These are phyloP conservation scores for Cephus runcator DNA, from an alignment of 2,888 invertebrate genomes.

Conservation along the genomic window DNA sequence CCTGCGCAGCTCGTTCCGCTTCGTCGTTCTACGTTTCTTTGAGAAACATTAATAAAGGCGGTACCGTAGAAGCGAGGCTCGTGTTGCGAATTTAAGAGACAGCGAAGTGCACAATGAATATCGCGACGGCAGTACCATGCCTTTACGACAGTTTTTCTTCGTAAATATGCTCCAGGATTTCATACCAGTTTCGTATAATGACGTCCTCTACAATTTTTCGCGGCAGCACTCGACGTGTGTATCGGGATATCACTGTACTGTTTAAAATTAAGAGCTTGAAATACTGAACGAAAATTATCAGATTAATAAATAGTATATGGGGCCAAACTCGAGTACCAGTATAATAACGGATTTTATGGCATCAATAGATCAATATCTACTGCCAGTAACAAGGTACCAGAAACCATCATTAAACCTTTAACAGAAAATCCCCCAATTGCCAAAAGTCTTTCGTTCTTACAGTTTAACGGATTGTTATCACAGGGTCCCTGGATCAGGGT, in stretches of 20 bases:
- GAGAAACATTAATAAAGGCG: neutral
- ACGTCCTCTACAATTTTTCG: neutral
- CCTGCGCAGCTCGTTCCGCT: neutral
- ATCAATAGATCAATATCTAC: neutral
- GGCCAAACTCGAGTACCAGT: neutral
- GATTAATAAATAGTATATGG: neutral
- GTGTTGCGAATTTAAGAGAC: constrained; percentile 21
- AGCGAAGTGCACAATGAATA: neutral
- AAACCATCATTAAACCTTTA: neutral
- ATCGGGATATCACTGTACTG: neutral
- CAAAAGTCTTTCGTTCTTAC: neutral
- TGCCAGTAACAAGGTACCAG: neutral
- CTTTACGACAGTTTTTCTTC: neutral
- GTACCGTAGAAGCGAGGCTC: constrained; percentile 5
- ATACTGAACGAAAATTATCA: neutral
- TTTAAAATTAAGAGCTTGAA: neutral
- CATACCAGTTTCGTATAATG: neutral
- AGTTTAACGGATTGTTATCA: neutral
- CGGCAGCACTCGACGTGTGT: neutral
- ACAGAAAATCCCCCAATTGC: neutral
- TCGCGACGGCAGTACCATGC: neutral
- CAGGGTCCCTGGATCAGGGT: neutral
- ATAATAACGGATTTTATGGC: neutral
- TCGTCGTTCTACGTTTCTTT: constrained; percentile 7
- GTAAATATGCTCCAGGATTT: neutral